phyloP scores from a whole-genome alignment of 2,888 invertebrate genomes.

The Conomelus anceps region DNA sequence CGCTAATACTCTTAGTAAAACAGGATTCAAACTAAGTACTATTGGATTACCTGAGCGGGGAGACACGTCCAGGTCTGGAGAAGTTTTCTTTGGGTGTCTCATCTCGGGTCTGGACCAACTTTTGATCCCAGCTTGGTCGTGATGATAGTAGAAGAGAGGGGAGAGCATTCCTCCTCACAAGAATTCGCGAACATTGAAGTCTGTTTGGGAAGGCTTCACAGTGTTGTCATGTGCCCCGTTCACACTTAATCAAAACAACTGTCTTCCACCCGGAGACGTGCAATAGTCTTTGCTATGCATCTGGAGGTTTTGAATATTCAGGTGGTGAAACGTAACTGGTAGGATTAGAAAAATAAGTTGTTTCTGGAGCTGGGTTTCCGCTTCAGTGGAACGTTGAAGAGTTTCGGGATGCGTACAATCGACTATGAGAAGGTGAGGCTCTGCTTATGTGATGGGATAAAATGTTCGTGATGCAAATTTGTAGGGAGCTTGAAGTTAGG shows the following conservation, averaged over 20 bases:
- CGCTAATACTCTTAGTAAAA: slow-evolving; percentile 9
- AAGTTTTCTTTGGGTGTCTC: not conserved
- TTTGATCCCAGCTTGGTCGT: not conserved
- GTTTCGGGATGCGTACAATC: no score
- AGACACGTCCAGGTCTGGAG: not conserved
- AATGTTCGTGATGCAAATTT: no score
- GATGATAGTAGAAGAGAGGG: not conserved
- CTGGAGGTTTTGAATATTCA: not conserved
- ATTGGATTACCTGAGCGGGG: not conserved
- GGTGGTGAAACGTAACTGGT: not conserved
- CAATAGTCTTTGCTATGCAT: not conserved
- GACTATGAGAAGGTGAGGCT: no score
- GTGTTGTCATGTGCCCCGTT: not conserved
- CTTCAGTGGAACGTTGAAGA: not conserved
- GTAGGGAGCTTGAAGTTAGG: no score
- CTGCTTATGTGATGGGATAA: no score
- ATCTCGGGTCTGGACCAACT: not conserved
- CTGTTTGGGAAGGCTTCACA: not conserved
- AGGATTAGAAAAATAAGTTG: not conserved
- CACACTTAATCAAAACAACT: not conserved
- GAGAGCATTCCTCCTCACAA: not conserved
- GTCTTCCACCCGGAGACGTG: not conserved
- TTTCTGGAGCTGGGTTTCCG: not conserved
- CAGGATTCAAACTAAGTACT: not conserved
- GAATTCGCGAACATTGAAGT: not conserved